phyloP scores from a whole-genome alignment of 1,140 invertebrate species.

The Ostrea denselamellosa region DNA sequence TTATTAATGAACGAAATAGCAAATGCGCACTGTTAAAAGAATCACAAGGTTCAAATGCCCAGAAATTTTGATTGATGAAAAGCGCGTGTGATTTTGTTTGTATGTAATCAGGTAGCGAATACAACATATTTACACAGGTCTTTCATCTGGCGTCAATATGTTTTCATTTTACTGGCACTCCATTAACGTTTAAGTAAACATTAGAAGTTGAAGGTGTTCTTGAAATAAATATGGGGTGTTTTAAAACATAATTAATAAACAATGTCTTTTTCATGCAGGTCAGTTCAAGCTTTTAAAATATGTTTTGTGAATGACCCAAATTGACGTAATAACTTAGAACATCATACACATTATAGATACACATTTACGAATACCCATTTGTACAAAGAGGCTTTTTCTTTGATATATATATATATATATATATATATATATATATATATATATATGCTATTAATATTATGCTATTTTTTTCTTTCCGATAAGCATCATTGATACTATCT shows the following conservation, averaged over 20 bases:
- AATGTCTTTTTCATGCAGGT: not conserved
- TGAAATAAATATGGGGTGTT: not conserved
- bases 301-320: not conserved
- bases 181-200: constrained; percentile 21
- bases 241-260: constrained; percentile 18
- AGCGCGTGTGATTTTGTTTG: constrained; percentile 28
- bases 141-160: constrained; percentile 37
- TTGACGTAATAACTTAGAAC: not conserved
- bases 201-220: not conserved
- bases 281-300: not conserved
- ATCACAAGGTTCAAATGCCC: not conserved
- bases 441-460: no score
- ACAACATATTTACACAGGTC: constrained; percentile 29
- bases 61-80: constrained; percentile 25
- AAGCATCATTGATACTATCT: not conserved
- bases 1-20: not conserved
- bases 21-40: not conserved
- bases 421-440: no score
- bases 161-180: constrained; percentile 15
- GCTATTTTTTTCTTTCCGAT: not conserved
- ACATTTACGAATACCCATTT: no score
- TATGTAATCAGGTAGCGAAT: constrained; percentile 27
- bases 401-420: no score
- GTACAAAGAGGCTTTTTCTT: no score
- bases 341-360: not conserved